Conservation (phyloP, 2,797 vertebrate genomes). For the Sebastes hubbsi region DNA sequence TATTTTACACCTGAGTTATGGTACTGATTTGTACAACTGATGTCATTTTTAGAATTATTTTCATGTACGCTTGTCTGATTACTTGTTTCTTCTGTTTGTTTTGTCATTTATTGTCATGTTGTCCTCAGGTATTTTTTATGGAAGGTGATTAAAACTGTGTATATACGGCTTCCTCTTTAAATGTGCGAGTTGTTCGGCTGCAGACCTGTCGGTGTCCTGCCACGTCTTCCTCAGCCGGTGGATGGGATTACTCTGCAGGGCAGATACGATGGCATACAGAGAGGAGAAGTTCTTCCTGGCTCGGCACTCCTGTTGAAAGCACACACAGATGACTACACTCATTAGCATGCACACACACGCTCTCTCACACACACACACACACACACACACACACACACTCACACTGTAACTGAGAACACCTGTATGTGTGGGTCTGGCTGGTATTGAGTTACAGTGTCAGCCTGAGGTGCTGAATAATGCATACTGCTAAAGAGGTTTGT, state of each 20-base stretch:
- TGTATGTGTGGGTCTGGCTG: slow-evolving; percentile 16
- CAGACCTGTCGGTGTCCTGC: slow-evolving; percentile 89
- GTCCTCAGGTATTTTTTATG: background rate
- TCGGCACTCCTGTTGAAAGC: slow-evolving; percentile 85
- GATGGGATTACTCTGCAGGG: slow-evolving; percentile 90
- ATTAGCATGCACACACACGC: slow-evolving; percentile 8
- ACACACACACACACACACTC: background rate
- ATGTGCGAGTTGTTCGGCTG: background rate
- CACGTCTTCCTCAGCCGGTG: slow-evolving; percentile 90
- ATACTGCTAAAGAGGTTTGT: slow-evolving; percentile 42
- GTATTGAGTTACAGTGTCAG: slow-evolving; percentile 41
- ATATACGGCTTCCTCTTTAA: background rate
- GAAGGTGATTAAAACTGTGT: background rate
- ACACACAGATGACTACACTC: slow-evolving; percentile 1
- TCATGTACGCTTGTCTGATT: background rate
- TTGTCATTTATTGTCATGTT: background rate
- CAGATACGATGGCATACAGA: slow-evolving; percentile 89
- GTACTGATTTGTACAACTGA: background rate
- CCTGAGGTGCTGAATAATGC: slow-evolving; percentile 56
- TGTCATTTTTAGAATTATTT: background rate
- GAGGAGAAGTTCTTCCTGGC: slow-evolving; percentile 92
- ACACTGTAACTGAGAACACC: slow-evolving; percentile 42
- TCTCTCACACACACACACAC: background rate
- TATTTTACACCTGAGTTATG: background rate
- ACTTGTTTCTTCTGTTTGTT: background rate